Evolutionary conservation across 1,140 invertebrate genomes (phyloP), one percentile per base, ranked within the genome.

Genomic region (Rhagoletis zephyria): DNA sequence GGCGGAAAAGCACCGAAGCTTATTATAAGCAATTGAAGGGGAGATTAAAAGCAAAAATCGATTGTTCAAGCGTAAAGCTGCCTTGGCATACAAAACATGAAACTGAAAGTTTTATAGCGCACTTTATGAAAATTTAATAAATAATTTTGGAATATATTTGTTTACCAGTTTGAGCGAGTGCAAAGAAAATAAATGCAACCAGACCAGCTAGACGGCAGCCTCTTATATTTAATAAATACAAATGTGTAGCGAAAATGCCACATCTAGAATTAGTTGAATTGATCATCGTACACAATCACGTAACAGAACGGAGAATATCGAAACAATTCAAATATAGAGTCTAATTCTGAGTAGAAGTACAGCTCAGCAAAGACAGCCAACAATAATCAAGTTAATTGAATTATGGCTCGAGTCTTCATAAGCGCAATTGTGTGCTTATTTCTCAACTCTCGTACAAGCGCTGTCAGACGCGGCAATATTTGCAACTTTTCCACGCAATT

Each of bases 311-410:
- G 16, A 16, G 42, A 48, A 19, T n/a, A 51, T 12, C 9, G 16
- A 4, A 77, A 77, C 14, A 74, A 19, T 30, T 30, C 67, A 48
- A 10, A 74, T 74, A 45, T 74, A 0, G 40, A 45, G 14, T 45
- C 10, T 74, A 40, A 48, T 4, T 9, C 45, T 6, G 74, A 77
- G n/a, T 81, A 14, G 6, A 51, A 19, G 48, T 19, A 19, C 45
- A 12, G 6, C 48, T 10, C 6, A 19, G 1, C 74, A 51, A n/a
- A 40, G 56, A 9, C 16, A 56, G 48, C 48, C 45, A 56, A 19
- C n/a, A 81, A 19, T 19, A 81, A 81, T 2, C 10, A 74, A 81
- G 56, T 81, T 16, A 81, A 81, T 3, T 81, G 16, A 81, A 56
- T 81, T 81, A 81, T 30, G 51, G 9, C 45, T 81, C 19, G 48